Percentiles rank a stretch among this genome's conserved stretches.
These are phyloP conservation scores for Melangyna quadrimaculata DNA, from an alignment of 2,888 invertebrate genomes.

Conservation along the genomic window DNA sequence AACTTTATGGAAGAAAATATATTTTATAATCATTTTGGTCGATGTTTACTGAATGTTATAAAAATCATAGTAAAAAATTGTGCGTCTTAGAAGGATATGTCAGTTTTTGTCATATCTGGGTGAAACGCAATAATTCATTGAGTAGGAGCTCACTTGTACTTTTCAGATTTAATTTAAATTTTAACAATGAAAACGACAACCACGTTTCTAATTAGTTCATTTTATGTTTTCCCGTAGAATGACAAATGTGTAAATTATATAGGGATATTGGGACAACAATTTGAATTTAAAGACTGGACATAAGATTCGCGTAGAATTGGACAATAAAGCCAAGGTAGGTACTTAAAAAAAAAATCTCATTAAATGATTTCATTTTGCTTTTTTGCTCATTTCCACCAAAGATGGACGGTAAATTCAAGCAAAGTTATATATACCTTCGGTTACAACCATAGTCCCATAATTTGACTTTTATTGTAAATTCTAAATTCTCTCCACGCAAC, in stretches of 20 bases:
- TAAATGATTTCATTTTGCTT: neutral
- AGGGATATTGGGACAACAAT: neutral
- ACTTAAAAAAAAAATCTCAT: neutral
- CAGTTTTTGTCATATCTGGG: too few species aligned
- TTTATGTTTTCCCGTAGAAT: neutral
- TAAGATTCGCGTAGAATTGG: neutral
- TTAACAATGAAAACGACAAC: neutral
- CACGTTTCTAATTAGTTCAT: neutral
- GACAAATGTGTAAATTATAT: neutral
- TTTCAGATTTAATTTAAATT: neutral
- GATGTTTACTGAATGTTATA: too few species aligned
- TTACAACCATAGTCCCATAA: neutral
- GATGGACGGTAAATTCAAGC: neutral
- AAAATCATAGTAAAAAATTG: too few species aligned
- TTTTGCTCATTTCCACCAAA: neutral
- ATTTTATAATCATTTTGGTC: too few species aligned
- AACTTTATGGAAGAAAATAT: too few species aligned
- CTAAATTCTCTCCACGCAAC: constrained; percentile 23
- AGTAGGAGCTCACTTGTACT: too few species aligned
- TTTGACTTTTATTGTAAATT: constrained; percentile 17
- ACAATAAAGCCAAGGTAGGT: neutral
- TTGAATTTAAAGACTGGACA: neutral
- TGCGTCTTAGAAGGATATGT: too few species aligned
- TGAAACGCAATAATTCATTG: too few species aligned
- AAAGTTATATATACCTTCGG: neutral